phyloP scores from a whole-genome alignment of 2,113 vertebrate species.

The Chaetops frenatus region DNA sequence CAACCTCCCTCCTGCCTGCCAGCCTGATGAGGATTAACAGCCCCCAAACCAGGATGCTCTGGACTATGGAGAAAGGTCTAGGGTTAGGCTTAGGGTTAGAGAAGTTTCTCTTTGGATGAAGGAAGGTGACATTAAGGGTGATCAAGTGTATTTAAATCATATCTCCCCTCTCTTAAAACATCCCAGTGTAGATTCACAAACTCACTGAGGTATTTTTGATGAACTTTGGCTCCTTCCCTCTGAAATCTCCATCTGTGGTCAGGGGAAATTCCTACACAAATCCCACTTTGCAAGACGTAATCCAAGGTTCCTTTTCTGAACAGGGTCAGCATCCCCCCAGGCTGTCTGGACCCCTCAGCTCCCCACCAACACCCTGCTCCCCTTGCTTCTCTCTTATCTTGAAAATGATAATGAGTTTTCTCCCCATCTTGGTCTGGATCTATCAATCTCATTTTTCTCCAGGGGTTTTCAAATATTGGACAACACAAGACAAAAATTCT shows the following conservation, averaged over 20 bases:
- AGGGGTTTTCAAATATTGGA: neutral
- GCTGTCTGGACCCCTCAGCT: neutral
- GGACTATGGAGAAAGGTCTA: rapidly evolving
- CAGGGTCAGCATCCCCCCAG: neutral
- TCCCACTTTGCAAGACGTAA: neutral
- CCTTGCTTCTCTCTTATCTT: neutral
- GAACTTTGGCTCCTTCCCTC: neutral
- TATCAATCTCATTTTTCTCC: neutral
- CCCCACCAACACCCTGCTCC: neutral
- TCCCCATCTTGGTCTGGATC: neutral
- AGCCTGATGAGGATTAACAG: neutral
- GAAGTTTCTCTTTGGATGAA: neutral
- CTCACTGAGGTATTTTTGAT: neutral
- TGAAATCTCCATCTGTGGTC: neutral
- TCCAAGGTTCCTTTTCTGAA: neutral
- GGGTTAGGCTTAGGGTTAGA: neutral
- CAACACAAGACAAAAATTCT: neutral
- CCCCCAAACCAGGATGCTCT: neutral
- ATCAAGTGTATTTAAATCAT: neutral
- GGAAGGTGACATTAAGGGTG: neutral
- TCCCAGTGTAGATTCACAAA: neutral
- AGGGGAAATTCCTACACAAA: neutral
- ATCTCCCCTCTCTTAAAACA: neutral
- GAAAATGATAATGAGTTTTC: neutral
- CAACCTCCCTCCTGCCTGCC: neutral